These are phyloP conservation scores for Tetraodon nigroviridis DNA, from an alignment of 2,113 vertebrate species.

Conservation along the genomic window DNA sequence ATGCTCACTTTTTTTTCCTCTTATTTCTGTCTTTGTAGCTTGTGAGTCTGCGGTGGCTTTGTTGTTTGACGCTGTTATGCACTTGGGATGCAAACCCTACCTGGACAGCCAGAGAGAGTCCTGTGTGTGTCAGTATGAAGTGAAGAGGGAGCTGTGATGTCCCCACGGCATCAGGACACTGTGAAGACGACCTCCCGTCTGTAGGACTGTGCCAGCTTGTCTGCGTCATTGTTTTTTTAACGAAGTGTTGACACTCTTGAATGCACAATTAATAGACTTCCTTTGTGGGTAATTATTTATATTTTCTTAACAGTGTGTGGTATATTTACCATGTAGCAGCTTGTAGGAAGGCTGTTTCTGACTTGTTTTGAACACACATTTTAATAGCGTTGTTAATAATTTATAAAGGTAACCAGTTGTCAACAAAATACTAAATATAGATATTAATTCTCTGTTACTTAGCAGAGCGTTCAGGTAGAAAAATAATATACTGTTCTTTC, in stretches of 20 bases:
- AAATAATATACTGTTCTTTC: background rate
- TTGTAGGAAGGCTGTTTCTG: background rate
- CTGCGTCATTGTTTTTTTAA: background rate
- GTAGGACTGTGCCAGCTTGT: conserved; percentile 3
- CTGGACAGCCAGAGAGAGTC: conserved; percentile 92
- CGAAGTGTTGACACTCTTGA: background rate
- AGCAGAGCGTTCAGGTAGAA: background rate
- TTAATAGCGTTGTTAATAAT: background rate
- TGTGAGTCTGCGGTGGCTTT: conserved; percentile 89
- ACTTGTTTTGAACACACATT: background rate
- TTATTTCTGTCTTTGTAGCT: conserved; percentile 66
- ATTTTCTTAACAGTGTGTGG: conserved; percentile 4
- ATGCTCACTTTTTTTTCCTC: background rate
- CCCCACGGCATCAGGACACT: background rate
- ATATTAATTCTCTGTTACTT: background rate
- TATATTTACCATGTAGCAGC: background rate
- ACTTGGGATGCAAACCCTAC: conserved; percentile 94
- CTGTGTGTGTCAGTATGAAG: conserved; percentile 84
- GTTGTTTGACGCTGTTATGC: conserved; percentile 90
- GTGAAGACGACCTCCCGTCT: conserved; percentile 34
- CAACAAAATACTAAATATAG: background rate
- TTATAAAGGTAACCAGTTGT: background rate
- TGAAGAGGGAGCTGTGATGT: conserved; percentile 84
- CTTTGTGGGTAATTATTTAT: conserved; percentile 37
- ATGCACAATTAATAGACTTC: conserved; percentile 7